Conservation (phyloP, 2,888 invertebrate species). For the Podotricha telesiphe region DNA sequence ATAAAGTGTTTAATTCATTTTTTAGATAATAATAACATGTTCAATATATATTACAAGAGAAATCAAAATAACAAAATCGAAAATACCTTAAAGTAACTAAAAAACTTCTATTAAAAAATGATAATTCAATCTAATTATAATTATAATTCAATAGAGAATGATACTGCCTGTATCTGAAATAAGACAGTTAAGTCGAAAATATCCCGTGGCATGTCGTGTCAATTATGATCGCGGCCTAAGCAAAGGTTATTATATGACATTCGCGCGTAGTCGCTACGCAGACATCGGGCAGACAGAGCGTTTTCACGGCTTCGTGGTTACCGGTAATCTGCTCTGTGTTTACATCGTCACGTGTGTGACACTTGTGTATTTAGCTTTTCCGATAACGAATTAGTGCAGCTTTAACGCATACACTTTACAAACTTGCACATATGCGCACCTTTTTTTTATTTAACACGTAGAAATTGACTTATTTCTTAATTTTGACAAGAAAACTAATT, state of each 20-base stretch:
- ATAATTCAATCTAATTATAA: too few relatives aligned
- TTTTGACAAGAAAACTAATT: neutral
- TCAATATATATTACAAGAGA: too few relatives aligned
- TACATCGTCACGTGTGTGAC: constrained; percentile 30
- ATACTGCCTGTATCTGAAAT: too few relatives aligned
- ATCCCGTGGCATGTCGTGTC: constrained; percentile 21
- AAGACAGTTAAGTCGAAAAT: constrained; percentile 8
- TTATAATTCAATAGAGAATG: too few relatives aligned
- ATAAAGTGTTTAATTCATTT: too few relatives aligned
- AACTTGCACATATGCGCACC: neutral
- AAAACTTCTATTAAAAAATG: too few relatives aligned
- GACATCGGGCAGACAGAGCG: constrained; percentile 55
- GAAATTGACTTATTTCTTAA: neutral
- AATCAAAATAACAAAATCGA: too few relatives aligned
- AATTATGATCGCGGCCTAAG: constrained; percentile 54
- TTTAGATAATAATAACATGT: too few relatives aligned
- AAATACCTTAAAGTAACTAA: too few relatives aligned
- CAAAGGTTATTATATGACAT: constrained; percentile 59
- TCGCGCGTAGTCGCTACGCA: constrained; percentile 62
- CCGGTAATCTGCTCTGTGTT: constrained; percentile 38
- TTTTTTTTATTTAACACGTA: neutral
- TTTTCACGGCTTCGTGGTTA: constrained; percentile 27
- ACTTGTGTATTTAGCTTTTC: constrained; percentile 23
- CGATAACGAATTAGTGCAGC: neutral
- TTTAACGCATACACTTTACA: neutral